A percentile compares a stretch with the other conserved stretches of the same genome.
Evolutionary conservation across 2,797 vertebrate genomes (phyloP).

Genomic region (Miopithecus talapoin): DNA sequence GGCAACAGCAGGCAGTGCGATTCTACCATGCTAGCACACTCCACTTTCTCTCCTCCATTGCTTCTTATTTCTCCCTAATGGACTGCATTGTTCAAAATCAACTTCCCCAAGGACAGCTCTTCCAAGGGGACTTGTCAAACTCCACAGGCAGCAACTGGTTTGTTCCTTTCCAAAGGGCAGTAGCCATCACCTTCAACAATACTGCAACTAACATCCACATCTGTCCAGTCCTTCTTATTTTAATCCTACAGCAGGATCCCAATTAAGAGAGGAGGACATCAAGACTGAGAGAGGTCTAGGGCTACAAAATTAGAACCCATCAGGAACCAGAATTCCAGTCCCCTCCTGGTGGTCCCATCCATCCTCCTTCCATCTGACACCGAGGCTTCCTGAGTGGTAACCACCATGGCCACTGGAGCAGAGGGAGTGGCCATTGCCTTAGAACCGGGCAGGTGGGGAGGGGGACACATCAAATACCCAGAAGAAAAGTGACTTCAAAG

Average conservation of each 20-base stretch:
- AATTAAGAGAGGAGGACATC: background rate
- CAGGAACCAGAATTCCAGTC: background rate
- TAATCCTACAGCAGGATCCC: background rate
- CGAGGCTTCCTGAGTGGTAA: accelerated
- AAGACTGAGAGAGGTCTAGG: background rate
- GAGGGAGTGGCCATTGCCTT: background rate
- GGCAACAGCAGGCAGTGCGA: background rate
- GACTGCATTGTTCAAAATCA: background rate
- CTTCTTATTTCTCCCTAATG: background rate
- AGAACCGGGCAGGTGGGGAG: background rate
- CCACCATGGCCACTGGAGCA: background rate
- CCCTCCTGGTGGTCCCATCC: background rate
- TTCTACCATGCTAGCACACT: accelerated
- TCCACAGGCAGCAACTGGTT: background rate
- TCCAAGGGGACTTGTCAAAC: background rate
- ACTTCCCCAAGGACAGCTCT: background rate
- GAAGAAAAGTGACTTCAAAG: slow-evolving; percentile 56
- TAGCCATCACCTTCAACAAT: background rate
- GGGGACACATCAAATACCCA: slow-evolving; percentile 17
- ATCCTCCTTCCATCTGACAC: background rate
- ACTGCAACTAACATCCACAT: background rate
- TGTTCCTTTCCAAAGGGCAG: background rate
- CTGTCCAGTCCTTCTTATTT: background rate
- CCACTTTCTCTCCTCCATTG: background rate
- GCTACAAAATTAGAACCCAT: background rate